Evolutionary conservation across 2,888 invertebrate species (phyloP).

Genomic region (Agonum fuliginosum): DNA sequence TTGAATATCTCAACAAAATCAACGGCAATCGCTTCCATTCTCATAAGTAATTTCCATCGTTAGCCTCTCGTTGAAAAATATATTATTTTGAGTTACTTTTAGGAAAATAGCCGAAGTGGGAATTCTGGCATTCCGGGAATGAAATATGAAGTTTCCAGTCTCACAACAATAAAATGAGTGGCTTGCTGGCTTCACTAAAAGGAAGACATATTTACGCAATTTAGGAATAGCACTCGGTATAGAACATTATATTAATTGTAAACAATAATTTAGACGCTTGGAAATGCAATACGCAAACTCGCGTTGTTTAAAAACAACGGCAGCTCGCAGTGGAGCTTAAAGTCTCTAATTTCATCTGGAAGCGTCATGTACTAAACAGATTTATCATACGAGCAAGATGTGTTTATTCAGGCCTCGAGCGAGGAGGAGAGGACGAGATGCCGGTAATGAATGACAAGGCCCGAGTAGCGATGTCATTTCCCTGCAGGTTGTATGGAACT

Average conservation of each 20-base stretch:
- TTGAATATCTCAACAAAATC: too few relatives aligned
- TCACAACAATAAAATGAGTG: slow-evolving; percentile 52
- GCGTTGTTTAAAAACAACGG: slow-evolving; percentile 29
- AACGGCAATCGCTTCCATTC: too few relatives aligned
- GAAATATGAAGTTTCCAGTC: slow-evolving; percentile 55
- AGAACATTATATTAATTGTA: slow-evolving; percentile 59
- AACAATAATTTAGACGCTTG: slow-evolving; percentile 52
- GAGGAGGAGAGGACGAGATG: slow-evolving; percentile 12
- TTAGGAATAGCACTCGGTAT: slow-evolving; percentile 55
- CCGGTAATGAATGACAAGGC: slow-evolving; percentile 57
- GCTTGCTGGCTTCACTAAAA: slow-evolving; percentile 49
- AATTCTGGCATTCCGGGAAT: background rate
- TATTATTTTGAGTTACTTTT: too few relatives aligned
- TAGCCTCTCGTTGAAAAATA: too few relatives aligned
- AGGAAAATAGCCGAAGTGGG: too few relatives aligned
- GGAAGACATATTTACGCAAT: slow-evolving; percentile 59
- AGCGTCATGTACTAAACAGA: slow-evolving; percentile 58
- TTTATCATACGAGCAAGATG: slow-evolving; percentile 58
- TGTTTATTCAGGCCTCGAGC: slow-evolving; percentile 54
- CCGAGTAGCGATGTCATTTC: slow-evolving; percentile 52
- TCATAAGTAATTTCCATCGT: too few relatives aligned
- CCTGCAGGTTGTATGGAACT: slow-evolving; percentile 51
- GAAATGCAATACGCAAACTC: slow-evolving; percentile 45
- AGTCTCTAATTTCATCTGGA: slow-evolving; percentile 57
- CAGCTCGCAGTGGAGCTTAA: background rate